phyloP scores from a whole-genome alignment of 2,888 invertebrate genomes.

The Lordiphosa andalusiaca region DNA sequence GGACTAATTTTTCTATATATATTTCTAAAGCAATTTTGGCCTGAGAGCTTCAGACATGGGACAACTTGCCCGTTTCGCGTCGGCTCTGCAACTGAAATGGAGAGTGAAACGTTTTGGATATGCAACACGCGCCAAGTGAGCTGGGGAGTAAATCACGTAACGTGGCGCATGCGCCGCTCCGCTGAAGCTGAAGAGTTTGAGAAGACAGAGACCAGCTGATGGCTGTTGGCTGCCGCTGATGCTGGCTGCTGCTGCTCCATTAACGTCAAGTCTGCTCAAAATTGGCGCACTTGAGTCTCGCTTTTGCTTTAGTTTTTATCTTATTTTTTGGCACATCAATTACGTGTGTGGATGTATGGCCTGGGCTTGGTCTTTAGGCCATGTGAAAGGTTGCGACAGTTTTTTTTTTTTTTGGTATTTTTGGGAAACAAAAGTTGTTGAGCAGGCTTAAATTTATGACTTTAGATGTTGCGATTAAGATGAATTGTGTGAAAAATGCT shows the following conservation, averaged over 20 bases:
- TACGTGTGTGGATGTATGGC: slow-evolving; percentile 12
- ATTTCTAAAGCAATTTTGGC: slow-evolving; percentile 9
- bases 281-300: slow-evolving; percentile 49
- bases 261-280: slow-evolving; percentile 40
- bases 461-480: not conserved
- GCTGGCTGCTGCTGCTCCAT: slow-evolving; percentile 47
- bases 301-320: slow-evolving; percentile 5
- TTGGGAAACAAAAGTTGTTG: slow-evolving; percentile 10
- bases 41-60: slow-evolving; percentile 12
- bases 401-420: slow-evolving; percentile 9
- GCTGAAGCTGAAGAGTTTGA: slow-evolving; percentile 3
- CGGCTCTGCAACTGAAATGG: slow-evolving; percentile 58
- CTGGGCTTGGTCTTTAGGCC: slow-evolving; percentile 5
- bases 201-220: slow-evolving; percentile 2
- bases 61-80: slow-evolving; percentile 50
- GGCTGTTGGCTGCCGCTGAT: slow-evolving; percentile 20
- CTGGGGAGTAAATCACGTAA: slow-evolving; percentile 49
- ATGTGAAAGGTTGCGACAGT: slow-evolving; percentile 55
- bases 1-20: slow-evolving; percentile 28
- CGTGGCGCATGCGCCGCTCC: slow-evolving; percentile 25
- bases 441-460: not conserved
- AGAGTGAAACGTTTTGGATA: slow-evolving; percentile 45
- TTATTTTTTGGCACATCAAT: slow-evolving; percentile 42
- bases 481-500: not conserved
- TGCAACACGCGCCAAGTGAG: slow-evolving; percentile 55